These are phyloP conservation scores for Vanessa tameamea DNA, from an alignment of 1,140 invertebrate genomes.

Conservation along the genomic window DNA sequence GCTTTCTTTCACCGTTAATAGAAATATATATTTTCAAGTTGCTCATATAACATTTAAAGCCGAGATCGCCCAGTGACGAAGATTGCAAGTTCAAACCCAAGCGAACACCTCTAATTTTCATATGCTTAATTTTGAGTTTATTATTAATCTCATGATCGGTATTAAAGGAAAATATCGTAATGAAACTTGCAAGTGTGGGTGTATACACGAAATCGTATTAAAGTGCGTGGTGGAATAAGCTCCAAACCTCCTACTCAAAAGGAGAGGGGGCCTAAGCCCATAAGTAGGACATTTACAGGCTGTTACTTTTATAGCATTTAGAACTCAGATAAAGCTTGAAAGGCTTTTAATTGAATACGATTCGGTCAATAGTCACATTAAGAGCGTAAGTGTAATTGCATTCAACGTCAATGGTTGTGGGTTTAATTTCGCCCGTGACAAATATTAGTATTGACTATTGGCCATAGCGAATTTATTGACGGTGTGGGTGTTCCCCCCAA, in stretches of 20 bases:
- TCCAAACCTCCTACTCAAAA: not conserved
- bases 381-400: not conserved
- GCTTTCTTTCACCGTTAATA: not conserved
- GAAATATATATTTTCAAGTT: not conserved
- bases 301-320: too few species aligned
- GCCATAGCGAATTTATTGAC: conserved; percentile 1
- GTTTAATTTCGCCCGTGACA: conserved; percentile 1
- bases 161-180: too few species aligned
- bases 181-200: not conserved
- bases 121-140: not conserved
- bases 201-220: too few species aligned
- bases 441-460: conserved; percentile 10
- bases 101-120: not conserved
- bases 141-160: not conserved
- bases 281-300: not conserved
- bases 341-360: not conserved
- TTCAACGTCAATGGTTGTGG: not conserved
- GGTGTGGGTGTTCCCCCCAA: not conserved
- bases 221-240: too few species aligned
- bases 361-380: not conserved
- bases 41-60: too few species aligned
- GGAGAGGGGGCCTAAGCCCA: not conserved
- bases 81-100: too few species aligned
- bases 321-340: too few species aligned
- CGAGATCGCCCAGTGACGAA: not conserved